Base-by-base conservation (phyloP, 23 tunicate species). In the Halocynthia aurantium region DNA sequence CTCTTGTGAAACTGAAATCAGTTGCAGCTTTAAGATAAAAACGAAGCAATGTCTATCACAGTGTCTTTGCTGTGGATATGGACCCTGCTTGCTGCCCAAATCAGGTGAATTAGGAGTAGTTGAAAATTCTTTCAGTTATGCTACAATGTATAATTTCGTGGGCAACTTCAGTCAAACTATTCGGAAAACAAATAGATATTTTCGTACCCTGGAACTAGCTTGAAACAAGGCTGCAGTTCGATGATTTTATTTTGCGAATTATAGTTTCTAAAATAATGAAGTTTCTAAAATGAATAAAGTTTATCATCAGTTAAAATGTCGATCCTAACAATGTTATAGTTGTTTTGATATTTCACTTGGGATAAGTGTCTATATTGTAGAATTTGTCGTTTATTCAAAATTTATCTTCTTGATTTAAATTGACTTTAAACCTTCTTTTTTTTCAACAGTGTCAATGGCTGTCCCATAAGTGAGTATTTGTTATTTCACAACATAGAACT, bases 51-150 rank as follows among this genome's bases (percentile, higher is more conserved):
- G 96, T 75, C 85, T 80, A 67, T 78, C 56, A 83, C 85, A 89
- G 96, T 84, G 8, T 62, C 78, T 51, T 76, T 84, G 88, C 96
- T 89, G 89, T 89, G 88, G 70, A 74, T 89, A 58, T 84, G 75
- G 70, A 87, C 96, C 78, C 80, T 83, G 83, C 80, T 73, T 62
- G 88, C 96, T 89, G 88, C 75, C 84, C 82, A 83, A 80, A 76
- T 72, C 79, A 83, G 96, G 96, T 82, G 57, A 77, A 82, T 74
- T 74, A 7, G 53, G 44, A 31, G 44, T 31, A 31, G 44, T 31
- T 31, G 44, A 31, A 31, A 31, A 31, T 31, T 31, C 44, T 31
- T 31, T 31, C 4, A 31, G 44, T 31, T 31, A 0, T 31, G 44
- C 44, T 31, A 31, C 44, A 0, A 1, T 4, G 44, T 4, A 31